Conservation (phyloP, 2,888 invertebrate genomes). For the Mythimna albipuncta region DNA sequence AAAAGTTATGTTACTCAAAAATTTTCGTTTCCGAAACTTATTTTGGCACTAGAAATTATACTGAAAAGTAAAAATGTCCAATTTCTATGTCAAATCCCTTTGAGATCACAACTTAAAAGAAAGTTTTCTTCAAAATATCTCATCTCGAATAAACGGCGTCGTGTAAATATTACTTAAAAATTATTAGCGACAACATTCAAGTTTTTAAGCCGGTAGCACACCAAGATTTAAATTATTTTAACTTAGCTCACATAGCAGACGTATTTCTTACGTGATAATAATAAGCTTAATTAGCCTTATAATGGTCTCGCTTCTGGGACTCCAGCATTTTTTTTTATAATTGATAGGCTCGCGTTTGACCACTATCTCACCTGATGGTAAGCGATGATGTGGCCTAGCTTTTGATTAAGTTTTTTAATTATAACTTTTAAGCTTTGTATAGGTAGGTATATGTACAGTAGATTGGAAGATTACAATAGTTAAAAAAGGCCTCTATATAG, state of each 20-base stretch:
- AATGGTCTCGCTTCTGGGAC: too few relatives aligned
- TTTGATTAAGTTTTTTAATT: too few relatives aligned
- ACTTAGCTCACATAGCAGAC: neutral
- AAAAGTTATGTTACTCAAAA: conserved; percentile 47
- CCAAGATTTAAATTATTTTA: neutral
- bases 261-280: neutral
- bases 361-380: too few relatives aligned
- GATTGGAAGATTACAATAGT: too few relatives aligned
- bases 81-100: conserved; percentile 58
- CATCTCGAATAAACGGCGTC: conserved; percentile 31
- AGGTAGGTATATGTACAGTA: too few relatives aligned
- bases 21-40: conserved; percentile 54
- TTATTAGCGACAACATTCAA: conserved; percentile 35
- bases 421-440: too few relatives aligned
- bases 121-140: conserved; percentile 29
- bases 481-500: too few relatives aligned
- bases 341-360: too few relatives aligned
- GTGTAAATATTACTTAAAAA: conserved; percentile 28
- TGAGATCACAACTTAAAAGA: conserved; percentile 59
- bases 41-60: conserved; percentile 74
- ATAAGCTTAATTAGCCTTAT: too few relatives aligned
- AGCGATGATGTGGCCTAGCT: too few relatives aligned
- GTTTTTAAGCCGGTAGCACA: neutral
- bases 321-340: too few relatives aligned
- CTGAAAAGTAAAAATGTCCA: conserved; percentile 59